These are phyloP conservation scores for Apeltes quadracus DNA, from an alignment of 2,113 vertebrate species.

Conservation along the genomic window DNA sequence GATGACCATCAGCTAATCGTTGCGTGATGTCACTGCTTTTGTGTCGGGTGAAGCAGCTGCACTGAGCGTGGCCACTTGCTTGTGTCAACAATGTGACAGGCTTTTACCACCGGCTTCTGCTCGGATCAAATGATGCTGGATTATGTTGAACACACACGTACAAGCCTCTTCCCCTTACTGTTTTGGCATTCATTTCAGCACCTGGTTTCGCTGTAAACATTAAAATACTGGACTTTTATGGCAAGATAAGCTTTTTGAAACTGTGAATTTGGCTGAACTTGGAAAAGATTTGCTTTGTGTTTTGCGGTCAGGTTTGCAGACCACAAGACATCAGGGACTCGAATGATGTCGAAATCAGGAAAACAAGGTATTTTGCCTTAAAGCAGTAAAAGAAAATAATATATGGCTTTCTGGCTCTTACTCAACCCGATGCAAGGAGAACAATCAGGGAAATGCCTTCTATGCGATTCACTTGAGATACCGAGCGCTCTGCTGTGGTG, in stretches of 20 bases:
- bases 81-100: conserved; percentile 39
- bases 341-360: too few relatives aligned
- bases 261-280: too few relatives aligned
- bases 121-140: conserved; percentile 19
- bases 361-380: conserved; percentile 64
- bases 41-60: conserved; percentile 18
- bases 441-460: conserved; percentile 76
- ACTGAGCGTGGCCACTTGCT: conserved; percentile 33
- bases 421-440: conserved; percentile 76
- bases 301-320: conserved; percentile 48
- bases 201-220: not conserved
- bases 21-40: conserved; percentile 7
- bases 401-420: conserved; percentile 73
- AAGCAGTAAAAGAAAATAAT: conserved; percentile 72
- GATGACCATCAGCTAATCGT: not conserved
- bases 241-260: not conserved
- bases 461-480: conserved; percentile 69
- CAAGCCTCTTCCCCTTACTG: not conserved
- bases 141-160: conserved; percentile 24
- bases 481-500: conserved; percentile 25
- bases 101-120: conserved; percentile 21
- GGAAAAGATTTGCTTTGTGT: too few relatives aligned
- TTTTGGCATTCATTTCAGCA: not conserved
- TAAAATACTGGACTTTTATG: not conserved
- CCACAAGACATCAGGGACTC: conserved; percentile 55